Evolutionary conservation across 2,797 vertebrate genomes (phyloP).

Genomic region (Xiphorhynchus erythropygius): DNA sequence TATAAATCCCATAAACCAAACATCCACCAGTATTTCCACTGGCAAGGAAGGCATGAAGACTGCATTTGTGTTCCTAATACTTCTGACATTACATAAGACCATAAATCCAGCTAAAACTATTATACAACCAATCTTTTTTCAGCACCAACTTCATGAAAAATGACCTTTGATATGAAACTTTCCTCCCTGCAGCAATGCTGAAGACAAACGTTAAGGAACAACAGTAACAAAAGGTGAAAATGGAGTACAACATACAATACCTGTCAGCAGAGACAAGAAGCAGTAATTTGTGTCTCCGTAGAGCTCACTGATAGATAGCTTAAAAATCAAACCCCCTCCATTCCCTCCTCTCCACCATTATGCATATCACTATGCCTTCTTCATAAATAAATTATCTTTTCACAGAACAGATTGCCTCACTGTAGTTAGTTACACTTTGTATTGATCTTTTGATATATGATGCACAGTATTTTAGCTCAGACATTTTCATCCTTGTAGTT

Average conservation of each 20-base stretch:
- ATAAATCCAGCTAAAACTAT: conserved; percentile 18
- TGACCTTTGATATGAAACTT: neutral
- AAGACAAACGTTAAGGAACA: neutral
- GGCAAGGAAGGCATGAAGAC: neutral
- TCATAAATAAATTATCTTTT: neutral
- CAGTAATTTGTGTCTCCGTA: neutral
- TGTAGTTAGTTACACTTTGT: neutral
- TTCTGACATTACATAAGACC: neutral
- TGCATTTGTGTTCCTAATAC: neutral
- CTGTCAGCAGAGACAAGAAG: neutral
- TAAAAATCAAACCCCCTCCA: neutral
- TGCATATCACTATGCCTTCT: neutral
- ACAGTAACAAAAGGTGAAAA: neutral
- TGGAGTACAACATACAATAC: neutral
- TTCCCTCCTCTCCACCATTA: neutral
- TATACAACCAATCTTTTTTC: conserved; percentile 30
- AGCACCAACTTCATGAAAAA: conserved; percentile 10
- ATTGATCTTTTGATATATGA: neutral
- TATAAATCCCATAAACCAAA: neutral
- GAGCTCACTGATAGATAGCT: neutral
- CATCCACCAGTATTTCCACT: neutral
- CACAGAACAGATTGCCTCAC: neutral
- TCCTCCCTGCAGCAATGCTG: neutral
- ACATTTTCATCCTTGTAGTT: neutral
- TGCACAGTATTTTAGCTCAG: neutral